Conservation (phyloP, 2,888 invertebrate species). For the Bimastos eiseni region DNA sequence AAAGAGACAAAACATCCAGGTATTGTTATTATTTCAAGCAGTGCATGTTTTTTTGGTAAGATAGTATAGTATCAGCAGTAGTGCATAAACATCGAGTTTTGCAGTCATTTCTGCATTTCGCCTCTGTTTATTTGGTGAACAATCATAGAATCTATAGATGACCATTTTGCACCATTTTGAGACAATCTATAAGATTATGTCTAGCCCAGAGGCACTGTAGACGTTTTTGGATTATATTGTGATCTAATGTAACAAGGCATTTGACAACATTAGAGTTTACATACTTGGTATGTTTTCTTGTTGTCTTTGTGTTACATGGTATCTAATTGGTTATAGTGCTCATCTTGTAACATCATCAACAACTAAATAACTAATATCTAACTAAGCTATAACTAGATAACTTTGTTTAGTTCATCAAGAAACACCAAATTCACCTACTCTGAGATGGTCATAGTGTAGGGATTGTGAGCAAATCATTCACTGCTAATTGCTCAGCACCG, state of each 20-base stretch:
- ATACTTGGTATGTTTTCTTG: neutral
- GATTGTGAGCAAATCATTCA: no score
- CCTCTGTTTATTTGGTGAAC: neutral
- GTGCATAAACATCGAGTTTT: neutral
- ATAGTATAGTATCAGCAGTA: neutral
- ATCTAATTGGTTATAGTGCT: no score
- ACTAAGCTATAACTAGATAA: no score
- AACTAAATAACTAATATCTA: no score
- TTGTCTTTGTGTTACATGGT: neutral
- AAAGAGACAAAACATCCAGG: conserved; percentile 8
- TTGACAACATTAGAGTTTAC: no score
- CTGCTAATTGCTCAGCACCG: no score
- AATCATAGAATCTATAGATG: no score
- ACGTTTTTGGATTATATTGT: neutral
- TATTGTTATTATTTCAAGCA: neutral
- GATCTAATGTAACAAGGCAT: no score
- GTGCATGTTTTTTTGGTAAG: neutral
- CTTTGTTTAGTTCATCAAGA: no score
- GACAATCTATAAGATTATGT: neutral
- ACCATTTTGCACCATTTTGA: neutral
- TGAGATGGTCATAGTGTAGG: no score
- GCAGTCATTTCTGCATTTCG: neutral
- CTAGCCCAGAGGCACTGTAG: neutral
- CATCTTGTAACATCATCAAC: no score
- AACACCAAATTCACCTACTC: no score